Base-by-base conservation (phyloP, 2,888 invertebrate species). In the Bombylius major region DNA sequence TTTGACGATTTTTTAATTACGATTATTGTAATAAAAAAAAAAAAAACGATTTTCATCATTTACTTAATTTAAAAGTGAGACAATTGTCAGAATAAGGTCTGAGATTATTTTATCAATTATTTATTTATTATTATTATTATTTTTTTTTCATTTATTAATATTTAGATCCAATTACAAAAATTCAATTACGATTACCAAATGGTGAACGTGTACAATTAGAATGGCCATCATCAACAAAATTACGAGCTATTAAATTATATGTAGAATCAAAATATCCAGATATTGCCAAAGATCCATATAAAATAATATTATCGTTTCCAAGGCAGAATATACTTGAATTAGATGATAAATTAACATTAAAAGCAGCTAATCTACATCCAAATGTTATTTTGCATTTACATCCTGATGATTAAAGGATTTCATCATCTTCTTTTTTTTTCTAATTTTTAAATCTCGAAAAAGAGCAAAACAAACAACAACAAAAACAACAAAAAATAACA, bases 331-430 rank as follows among this genome's bases (percentile, higher is more conserved):
- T 62, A 47, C 64, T 73, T 1, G 70, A 70, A 49, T 58, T 65
- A 42, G 68, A 69, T 57, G 67, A 69, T 54, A 66, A 68, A 51
- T 59, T 62, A n/a, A 67, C 70, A 4, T 63, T 73, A 31, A 69
- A 69, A 51, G 70, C 71, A 44, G 64, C 72, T 42, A 69, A 72
- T 11, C 60, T 73, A 54, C 70, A 73, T 66, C 73, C 73, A 51
- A 70, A 70, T 42, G 70, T 70, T n/a, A 71, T 70, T 59, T 61
- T 73, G 55, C 70, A 73, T 65, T 66, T 73, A 53, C 72, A 72
- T 57, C 62, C 68, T 47, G 72, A 72, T 61, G 69, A 73, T 60
- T 70, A 65, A 64, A 56, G 23, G 23, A 23, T 3, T 23, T 2
- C 23, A 2, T 23, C 3, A 2, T 23, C 3, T 23, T 23, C 3